Conservation (phyloP, 2,797 vertebrate species). For the Trematomus bernacchii region DNA sequence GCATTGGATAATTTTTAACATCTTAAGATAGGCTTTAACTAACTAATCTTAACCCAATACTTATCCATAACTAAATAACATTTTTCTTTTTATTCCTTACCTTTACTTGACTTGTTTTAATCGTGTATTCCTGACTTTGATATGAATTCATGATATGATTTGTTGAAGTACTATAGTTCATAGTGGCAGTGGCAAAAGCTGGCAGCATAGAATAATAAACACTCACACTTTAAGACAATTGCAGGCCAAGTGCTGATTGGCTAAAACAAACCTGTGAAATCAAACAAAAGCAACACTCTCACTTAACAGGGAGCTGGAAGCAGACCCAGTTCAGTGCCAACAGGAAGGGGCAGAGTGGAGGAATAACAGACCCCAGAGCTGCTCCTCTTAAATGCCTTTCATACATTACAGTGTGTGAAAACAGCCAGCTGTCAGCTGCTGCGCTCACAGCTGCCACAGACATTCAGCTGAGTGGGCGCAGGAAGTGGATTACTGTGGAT, state of each 20-base stretch:
- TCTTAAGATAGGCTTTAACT: neutral
- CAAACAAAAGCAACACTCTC: conserved; percentile 12
- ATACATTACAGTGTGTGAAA: conserved; percentile 7
- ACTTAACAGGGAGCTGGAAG: conserved; percentile 18
- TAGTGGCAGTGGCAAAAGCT: too few relatives aligned
- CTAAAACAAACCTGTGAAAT: conserved; percentile 28
- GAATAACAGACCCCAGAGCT: conserved; percentile 7
- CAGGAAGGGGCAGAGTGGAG: conserved; percentile 34
- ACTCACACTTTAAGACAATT: neutral
- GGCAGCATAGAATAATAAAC: neutral
- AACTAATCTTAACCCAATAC: too few relatives aligned
- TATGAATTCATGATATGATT: too few relatives aligned
- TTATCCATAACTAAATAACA: too few relatives aligned
- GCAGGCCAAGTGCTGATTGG: neutral
- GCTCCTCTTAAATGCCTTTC: neutral
- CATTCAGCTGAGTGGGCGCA: neutral
- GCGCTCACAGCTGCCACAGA: neutral
- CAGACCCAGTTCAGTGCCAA: conserved; percentile 13
- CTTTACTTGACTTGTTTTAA: too few relatives aligned
- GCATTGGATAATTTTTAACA: neutral
- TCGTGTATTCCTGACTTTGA: too few relatives aligned
- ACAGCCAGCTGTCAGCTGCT: conserved; percentile 5
- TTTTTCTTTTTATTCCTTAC: too few relatives aligned
- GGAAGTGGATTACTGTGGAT: too few relatives aligned
- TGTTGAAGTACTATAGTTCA: too few relatives aligned